phyloP scores from a whole-genome alignment of 2,888 invertebrate genomes.

The Drosophila peninsularis region DNA sequence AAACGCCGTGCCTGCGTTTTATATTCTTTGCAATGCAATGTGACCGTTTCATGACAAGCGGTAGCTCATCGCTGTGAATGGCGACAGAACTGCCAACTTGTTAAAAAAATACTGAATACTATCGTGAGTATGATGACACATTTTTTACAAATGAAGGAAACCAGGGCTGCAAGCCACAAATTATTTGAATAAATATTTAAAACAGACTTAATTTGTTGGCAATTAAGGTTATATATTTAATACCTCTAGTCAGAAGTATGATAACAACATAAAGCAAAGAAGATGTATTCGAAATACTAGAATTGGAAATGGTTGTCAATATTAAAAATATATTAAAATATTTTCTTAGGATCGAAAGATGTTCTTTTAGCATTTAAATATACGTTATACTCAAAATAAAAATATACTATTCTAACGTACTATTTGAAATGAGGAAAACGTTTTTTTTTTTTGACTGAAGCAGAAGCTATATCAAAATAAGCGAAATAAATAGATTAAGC shows the following conservation, averaged over 20 bases:
- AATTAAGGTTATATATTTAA: background rate
- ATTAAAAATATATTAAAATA: too few species aligned
- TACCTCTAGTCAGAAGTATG: background rate
- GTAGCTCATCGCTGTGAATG: slow-evolving; percentile 19
- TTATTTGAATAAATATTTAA: background rate
- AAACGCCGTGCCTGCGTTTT: slow-evolving; percentile 57
- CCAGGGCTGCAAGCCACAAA: background rate
- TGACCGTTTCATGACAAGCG: slow-evolving; percentile 26
- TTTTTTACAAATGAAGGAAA: background rate
- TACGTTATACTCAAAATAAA: background rate
- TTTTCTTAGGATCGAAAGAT: too few species aligned
- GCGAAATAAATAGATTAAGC: background rate
- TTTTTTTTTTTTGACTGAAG: background rate
- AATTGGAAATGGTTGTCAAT: background rate
- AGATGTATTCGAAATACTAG: background rate
- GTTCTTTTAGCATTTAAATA: background rate
- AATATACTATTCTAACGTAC: background rate
- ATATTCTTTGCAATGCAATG: slow-evolving; percentile 39
- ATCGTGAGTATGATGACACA: background rate
- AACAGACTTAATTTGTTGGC: too few species aligned
- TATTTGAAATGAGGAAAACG: background rate
- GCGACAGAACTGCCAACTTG: slow-evolving; percentile 19
- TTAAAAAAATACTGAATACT: background rate
- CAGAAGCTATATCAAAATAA: background rate
- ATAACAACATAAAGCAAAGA: background rate